Evolutionary conservation across 2,113 vertebrate species (phyloP).

Genomic region (Chaetura pelagica): DNA sequence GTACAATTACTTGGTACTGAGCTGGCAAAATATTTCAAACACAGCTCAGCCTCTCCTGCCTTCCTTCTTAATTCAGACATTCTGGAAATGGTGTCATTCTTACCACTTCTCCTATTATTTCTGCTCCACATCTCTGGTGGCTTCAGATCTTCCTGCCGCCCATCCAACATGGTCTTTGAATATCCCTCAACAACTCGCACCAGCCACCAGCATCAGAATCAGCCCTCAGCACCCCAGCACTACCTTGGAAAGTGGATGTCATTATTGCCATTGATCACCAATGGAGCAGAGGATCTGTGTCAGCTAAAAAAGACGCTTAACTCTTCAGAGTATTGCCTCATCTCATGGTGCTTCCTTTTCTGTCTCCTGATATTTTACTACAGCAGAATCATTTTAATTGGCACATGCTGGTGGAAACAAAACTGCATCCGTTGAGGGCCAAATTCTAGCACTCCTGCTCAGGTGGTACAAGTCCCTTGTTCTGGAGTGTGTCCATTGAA

Average conservation of each 20-base stretch:
- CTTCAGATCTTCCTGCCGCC: slow-evolving; percentile 56
- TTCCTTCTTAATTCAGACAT: slow-evolving; percentile 58
- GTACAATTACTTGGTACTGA: slow-evolving; percentile 4
- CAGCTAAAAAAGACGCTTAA: slow-evolving; percentile 9
- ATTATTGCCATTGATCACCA: slow-evolving; percentile 30
- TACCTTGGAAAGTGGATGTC: slow-evolving; percentile 43
- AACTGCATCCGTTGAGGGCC: slow-evolving; percentile 58
- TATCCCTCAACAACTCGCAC: slow-evolving; percentile 43
- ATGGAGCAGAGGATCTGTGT: slow-evolving; percentile 36
- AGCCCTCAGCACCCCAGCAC: slow-evolving; percentile 35
- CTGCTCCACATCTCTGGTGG: slow-evolving; percentile 25
- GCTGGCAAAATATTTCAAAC: slow-evolving; percentile 40
- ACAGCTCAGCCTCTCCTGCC: neutral
- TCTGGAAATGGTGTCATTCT: slow-evolving; percentile 53
- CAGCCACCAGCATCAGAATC: slow-evolving; percentile 32
- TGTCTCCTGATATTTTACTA: slow-evolving; percentile 59
- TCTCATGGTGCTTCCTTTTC: slow-evolving; percentile 16
- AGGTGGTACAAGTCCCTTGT: slow-evolving; percentile 47
- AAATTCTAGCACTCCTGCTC: slow-evolving; percentile 63
- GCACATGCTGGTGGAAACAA: slow-evolving; percentile 68
- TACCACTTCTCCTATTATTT: slow-evolving; percentile 43
- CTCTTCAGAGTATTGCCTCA: slow-evolving; percentile 40
- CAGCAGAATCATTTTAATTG: slow-evolving; percentile 69
- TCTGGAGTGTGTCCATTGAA: slow-evolving; percentile 60
- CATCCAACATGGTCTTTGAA: slow-evolving; percentile 58